Conservation (phyloP, 2,113 vertebrate species). For the Redunca redunca region DNA sequence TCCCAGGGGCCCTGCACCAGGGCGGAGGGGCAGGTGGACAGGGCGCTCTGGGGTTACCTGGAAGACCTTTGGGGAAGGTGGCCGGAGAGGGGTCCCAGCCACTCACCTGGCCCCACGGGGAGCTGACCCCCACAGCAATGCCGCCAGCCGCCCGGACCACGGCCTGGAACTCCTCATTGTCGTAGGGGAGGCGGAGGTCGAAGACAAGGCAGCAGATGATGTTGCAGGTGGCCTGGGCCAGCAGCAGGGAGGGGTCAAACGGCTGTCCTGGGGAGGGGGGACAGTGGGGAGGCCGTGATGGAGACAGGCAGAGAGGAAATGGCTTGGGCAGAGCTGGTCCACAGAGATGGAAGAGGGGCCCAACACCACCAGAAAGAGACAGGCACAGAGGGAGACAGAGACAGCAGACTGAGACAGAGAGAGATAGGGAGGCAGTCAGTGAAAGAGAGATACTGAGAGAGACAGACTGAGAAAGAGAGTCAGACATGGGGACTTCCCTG, state of each 20-base stretch:
- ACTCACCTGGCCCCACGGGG: conserved; percentile 46
- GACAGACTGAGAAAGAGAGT: not conserved
- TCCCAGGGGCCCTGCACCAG: not conserved
- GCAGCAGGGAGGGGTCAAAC: conserved; percentile 65
- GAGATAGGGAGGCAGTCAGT: not conserved
- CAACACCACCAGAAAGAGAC: not conserved
- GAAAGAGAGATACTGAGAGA: not conserved
- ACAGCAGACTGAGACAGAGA: not conserved
- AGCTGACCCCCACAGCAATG: conserved; percentile 27
- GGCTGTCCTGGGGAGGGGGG: not conserved
- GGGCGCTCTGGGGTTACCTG: not conserved
- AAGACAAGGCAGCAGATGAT: conserved; percentile 62
- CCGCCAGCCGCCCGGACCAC: conserved; percentile 32
- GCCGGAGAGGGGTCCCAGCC: not conserved
- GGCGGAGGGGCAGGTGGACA: not conserved
- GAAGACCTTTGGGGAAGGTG: not conserved
- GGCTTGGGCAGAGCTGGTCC: not conserved
- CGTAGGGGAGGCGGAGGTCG: conserved; percentile 60
- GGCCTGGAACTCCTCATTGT: conserved; percentile 71
- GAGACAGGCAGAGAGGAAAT: not conserved
- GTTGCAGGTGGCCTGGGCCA: conserved; percentile 70
- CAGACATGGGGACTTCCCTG: not conserved
- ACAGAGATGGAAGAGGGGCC: too few relatives aligned
- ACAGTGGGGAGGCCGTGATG: not conserved
- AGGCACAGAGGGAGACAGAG: not conserved